These are phyloP conservation scores for Pelosia muscerda DNA, from an alignment of 2,888 invertebrate genomes.

Conservation along the genomic window DNA sequence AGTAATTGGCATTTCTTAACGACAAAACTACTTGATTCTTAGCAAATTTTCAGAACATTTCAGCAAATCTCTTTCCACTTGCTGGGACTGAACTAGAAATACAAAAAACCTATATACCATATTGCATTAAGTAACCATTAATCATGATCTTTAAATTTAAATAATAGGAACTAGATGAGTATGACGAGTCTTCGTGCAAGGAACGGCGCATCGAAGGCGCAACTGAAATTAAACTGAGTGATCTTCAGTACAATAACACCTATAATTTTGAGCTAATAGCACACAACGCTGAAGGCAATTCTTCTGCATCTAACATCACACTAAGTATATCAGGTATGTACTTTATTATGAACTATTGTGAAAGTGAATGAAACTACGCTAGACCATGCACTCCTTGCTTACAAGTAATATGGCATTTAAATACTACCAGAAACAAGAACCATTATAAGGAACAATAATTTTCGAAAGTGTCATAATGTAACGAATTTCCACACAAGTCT, in stretches of 20 bases:
- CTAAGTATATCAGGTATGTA: conserved; percentile 56
- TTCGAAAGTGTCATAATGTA: too few relatives aligned
- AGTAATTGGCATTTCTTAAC: too few relatives aligned
- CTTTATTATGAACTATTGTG: not conserved
- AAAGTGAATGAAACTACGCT: not conserved
- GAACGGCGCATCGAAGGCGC: conserved; percentile 52
- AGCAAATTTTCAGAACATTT: too few relatives aligned
- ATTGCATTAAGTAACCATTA: not conserved
- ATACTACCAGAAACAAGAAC: too few relatives aligned
- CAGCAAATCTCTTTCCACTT: too few relatives aligned
- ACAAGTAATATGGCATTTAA: too few relatives aligned
- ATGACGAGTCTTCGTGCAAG: conserved; percentile 56
- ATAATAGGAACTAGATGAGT: conserved; percentile 37
- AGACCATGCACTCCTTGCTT: too few relatives aligned
- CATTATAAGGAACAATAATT: too few relatives aligned
- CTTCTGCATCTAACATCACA: conserved; percentile 62
- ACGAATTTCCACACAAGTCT: too few relatives aligned
- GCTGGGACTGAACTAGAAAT: too few relatives aligned
- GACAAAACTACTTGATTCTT: too few relatives aligned
- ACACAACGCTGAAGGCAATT: conserved; percentile 74
- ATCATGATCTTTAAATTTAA: not conserved
- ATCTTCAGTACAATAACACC: conserved; percentile 66
- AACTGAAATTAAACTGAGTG: conserved; percentile 58
- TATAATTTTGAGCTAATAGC: conserved; percentile 73
- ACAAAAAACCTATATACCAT: too few relatives aligned